phyloP scores from a whole-genome alignment of 2,888 invertebrate genomes.

The Linyphia triangularis region DNA sequence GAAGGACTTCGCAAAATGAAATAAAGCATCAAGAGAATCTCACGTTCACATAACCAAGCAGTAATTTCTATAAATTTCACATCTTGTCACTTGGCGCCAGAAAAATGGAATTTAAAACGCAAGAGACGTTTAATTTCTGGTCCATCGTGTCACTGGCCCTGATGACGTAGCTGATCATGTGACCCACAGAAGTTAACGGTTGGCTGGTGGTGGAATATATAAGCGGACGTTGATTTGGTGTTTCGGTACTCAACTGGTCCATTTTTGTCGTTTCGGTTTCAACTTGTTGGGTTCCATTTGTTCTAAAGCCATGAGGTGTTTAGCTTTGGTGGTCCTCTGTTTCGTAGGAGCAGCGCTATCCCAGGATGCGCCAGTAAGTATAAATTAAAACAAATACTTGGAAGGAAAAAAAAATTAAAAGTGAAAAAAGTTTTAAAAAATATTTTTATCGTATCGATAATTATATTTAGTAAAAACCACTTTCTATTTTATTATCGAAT shows the following conservation, averaged over 20 bases:
- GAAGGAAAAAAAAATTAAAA: too few relatives aligned
- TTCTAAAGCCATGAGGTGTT: constrained; percentile 47
- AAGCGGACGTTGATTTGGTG: constrained; percentile 16
- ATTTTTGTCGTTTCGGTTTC: constrained; percentile 36
- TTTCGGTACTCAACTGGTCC: constrained; percentile 53
- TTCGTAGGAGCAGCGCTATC: constrained; percentile 40
- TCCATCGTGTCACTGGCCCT: constrained; percentile 73
- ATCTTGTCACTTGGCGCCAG: not conserved
- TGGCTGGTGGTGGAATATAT: constrained; percentile 63
- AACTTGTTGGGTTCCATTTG: not conserved
- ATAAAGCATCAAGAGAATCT: not conserved
- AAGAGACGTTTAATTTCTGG: constrained; percentile 60
- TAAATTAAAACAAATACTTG: not conserved
- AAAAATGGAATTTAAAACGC: constrained; percentile 22
- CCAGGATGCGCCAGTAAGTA: constrained; percentile 57
- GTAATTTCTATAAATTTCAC: constrained; percentile 14
- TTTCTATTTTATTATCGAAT: too few relatives aligned
- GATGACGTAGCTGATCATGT: constrained; percentile 58
- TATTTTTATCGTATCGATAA: too few relatives aligned
- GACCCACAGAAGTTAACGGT: constrained; percentile 29
- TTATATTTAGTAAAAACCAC: too few relatives aligned
- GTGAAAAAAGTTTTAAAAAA: not conserved
- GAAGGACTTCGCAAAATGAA: not conserved
- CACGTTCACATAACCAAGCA: constrained; percentile 12
- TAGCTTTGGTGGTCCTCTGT: constrained; percentile 51